phyloP scores from a whole-genome alignment of 2,113 vertebrate species.

The Rhinoptilus africanus region DNA sequence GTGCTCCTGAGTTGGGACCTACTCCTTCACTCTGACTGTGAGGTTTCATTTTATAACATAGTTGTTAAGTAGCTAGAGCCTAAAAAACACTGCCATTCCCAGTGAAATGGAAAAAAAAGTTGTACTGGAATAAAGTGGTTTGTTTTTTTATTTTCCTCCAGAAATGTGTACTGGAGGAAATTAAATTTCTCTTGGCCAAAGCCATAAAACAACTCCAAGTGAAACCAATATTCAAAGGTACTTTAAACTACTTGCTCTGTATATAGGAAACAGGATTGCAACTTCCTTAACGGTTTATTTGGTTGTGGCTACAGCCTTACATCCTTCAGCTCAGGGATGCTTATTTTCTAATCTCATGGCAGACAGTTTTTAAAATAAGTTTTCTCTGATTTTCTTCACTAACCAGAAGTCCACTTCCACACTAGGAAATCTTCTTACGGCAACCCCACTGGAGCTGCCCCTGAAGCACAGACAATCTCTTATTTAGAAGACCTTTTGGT shows the following conservation, averaged over 20 bases:
- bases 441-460: background rate
- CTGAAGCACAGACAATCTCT: background rate
- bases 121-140: background rate
- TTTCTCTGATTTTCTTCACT: background rate
- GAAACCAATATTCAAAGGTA: background rate
- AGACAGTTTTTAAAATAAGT: background rate
- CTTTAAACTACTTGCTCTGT: background rate
- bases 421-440: background rate
- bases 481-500: background rate
- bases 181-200: background rate
- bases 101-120: background rate
- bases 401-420: background rate
- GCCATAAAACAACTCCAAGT: background rate
- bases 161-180: background rate
- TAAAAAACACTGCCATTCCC: accelerated
- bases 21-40: background rate
- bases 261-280: background rate
- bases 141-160: background rate
- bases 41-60: background rate
- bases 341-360: background rate
- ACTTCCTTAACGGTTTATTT: background rate
- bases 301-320: background rate
- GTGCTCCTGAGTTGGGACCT: background rate
- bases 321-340: background rate
- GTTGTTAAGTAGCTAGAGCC: background rate